phyloP scores from a whole-genome alignment of 2,113 vertebrate species.

The Anolis sagrei region DNA sequence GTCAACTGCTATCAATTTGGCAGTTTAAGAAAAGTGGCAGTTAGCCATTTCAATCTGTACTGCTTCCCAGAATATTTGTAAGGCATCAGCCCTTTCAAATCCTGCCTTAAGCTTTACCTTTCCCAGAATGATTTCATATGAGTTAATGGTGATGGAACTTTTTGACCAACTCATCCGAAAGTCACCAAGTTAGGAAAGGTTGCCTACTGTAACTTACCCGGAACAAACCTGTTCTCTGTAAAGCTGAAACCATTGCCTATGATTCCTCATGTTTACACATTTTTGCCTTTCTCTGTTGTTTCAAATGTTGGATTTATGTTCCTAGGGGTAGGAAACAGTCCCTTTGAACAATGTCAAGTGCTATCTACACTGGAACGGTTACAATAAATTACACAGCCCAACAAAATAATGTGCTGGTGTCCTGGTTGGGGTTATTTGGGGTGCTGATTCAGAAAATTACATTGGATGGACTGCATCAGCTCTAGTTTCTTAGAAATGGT shows the following conservation, averaged over 20 bases:
- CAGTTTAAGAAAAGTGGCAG: background rate
- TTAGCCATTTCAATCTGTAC: background rate
- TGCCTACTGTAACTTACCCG: too few relatives aligned
- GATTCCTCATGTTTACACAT: background rate
- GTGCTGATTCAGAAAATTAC: too few relatives aligned
- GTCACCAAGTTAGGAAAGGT: background rate
- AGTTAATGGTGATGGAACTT: background rate
- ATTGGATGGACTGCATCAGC: too few relatives aligned
- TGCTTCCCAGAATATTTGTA: background rate
- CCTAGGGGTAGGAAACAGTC: background rate
- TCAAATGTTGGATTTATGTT: background rate
- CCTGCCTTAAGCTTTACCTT: background rate
- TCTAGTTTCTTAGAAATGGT: too few relatives aligned
- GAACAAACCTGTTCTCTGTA: too few relatives aligned
- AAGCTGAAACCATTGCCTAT: background rate
- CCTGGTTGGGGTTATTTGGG: too few relatives aligned
- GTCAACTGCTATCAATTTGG: too few relatives aligned
- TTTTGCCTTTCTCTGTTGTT: background rate
- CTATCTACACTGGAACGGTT: background rate
- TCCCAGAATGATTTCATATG: background rate
- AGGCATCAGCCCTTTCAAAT: background rate
- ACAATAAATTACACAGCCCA: background rate
- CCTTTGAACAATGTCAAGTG: background rate
- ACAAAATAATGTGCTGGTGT: too few relatives aligned
- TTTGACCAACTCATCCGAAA: background rate